Percentiles rank a stretch among this genome's conserved stretches.
Evolutionary conservation across 2,888 invertebrate species (phyloP).

Genomic region (Lepidocyrtinus sp.): DNA sequence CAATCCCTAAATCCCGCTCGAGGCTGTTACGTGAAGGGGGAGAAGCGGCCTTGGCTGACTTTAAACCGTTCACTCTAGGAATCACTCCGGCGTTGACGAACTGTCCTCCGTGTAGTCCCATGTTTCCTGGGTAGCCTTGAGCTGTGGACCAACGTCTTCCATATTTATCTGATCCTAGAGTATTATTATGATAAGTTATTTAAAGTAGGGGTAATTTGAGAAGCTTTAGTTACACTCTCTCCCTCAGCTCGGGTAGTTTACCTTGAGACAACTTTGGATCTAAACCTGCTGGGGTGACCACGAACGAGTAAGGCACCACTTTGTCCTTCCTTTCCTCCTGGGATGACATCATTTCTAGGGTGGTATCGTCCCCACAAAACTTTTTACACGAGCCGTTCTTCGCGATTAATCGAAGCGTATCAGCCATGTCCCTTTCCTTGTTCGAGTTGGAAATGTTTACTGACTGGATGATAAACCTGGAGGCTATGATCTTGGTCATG

Average conservation of each 20-base stretch:
- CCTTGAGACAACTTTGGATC: constrained; percentile 67
- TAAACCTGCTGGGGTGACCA: constrained; percentile 67
- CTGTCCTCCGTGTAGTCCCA: constrained; percentile 64
- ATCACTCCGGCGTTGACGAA: constrained; percentile 68
- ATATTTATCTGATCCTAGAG: constrained; percentile 43
- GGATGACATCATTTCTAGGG: constrained; percentile 50
- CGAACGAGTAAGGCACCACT: constrained; percentile 68
- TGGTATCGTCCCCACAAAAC: constrained; percentile 58
- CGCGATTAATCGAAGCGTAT: constrained; percentile 84
- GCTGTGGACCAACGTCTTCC: constrained; percentile 52
- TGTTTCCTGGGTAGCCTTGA: constrained; percentile 52
- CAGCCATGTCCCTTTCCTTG: constrained; percentile 93
- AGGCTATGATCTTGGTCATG: constrained; percentile 83
- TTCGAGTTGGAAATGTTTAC: constrained; percentile 91
- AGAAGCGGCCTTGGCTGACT: constrained; percentile 59
- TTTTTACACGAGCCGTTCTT: constrained; percentile 80
- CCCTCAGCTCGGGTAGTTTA: no score
- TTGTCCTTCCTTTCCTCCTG: constrained; percentile 61
- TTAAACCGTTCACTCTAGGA: constrained; percentile 64
- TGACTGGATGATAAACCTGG: constrained; percentile 89
- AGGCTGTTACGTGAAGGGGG: constrained; percentile 66
- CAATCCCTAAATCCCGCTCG: constrained; percentile 83
- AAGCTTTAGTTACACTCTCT: no score
- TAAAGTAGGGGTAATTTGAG: no score
- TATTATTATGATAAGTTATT: no score